Evolutionary conservation across 1,140 invertebrate genomes (phyloP).

Genomic region (Laupala kohalensis): DNA sequence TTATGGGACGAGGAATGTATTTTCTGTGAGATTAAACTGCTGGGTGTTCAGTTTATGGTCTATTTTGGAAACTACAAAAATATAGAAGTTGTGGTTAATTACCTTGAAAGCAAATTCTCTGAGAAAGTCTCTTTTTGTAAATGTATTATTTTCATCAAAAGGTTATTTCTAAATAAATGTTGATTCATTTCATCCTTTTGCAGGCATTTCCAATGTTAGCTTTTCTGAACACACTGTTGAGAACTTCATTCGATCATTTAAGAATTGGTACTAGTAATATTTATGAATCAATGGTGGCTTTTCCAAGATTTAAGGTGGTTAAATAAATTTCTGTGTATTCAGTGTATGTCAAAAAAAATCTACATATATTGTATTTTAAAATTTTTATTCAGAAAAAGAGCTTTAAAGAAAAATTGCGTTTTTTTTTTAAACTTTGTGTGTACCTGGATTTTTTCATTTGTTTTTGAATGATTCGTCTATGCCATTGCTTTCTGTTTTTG

Average conservation of each 20-base stretch:
- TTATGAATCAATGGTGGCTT: conserved; percentile 23
- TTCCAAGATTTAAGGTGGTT: conserved; percentile 30
- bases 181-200: conserved; percentile 6
- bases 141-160: no score
- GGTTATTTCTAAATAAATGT: no score
- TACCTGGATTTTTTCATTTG: no score
- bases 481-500: no score
- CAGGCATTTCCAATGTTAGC: conserved; percentile 33
- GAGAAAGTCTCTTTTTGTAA: neutral
- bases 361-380: neutral
- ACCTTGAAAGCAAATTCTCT: neutral
- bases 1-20: neutral
- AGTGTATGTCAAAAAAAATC: neutral
- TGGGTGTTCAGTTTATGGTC: no score
- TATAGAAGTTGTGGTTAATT: neutral
- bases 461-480: no score
- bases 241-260: conserved; percentile 26
- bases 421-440: no score
- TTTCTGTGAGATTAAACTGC: no score
- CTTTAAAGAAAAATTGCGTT: no score
- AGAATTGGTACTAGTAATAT: conserved; percentile 27
- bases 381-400: neutral
- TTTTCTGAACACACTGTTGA: conserved; percentile 28
- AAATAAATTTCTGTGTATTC: neutral
- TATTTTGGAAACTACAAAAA: no score